These are phyloP conservation scores for Sebastes vulpes DNA, from an alignment of 2,797 vertebrate species.

Conservation along the genomic window DNA sequence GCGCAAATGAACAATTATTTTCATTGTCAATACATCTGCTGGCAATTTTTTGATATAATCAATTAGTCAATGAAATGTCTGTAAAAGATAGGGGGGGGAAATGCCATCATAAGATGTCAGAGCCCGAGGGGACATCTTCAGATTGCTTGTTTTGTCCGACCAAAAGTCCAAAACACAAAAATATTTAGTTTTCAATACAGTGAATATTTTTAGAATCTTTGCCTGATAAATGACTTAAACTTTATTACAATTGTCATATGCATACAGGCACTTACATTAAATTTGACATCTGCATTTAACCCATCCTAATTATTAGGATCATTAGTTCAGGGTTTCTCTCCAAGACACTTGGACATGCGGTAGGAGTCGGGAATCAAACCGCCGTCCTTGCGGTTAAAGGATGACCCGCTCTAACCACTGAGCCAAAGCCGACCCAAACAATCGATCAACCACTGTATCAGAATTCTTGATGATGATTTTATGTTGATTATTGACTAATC, in stretches of 20 bases:
- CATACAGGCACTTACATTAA: too few relatives aligned
- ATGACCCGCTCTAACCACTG: too few relatives aligned
- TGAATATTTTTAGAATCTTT: neutral
- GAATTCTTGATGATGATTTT: neutral
- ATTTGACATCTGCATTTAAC: too few relatives aligned
- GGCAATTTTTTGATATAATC: neutral
- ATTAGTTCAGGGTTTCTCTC: too few relatives aligned
- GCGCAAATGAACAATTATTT: neutral
- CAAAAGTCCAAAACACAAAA: neutral
- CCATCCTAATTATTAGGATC: too few relatives aligned
- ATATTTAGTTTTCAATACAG: neutral
- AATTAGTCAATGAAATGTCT: neutral
- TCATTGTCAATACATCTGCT: too few relatives aligned
- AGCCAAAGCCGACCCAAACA: neutral
- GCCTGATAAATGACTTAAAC: neutral
- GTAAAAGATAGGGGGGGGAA: neutral
- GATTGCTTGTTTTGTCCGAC: neutral
- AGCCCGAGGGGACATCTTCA: neutral
- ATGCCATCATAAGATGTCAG: neutral
- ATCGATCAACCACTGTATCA: neutral
- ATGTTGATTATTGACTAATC: neutral
- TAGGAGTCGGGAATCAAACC: too few relatives aligned
- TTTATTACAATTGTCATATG: too few relatives aligned
- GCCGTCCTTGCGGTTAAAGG: too few relatives aligned
- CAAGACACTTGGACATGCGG: too few relatives aligned